phyloP scores from a whole-genome alignment of 1,140 invertebrate genomes.

The Rhagoletis zephyria region DNA sequence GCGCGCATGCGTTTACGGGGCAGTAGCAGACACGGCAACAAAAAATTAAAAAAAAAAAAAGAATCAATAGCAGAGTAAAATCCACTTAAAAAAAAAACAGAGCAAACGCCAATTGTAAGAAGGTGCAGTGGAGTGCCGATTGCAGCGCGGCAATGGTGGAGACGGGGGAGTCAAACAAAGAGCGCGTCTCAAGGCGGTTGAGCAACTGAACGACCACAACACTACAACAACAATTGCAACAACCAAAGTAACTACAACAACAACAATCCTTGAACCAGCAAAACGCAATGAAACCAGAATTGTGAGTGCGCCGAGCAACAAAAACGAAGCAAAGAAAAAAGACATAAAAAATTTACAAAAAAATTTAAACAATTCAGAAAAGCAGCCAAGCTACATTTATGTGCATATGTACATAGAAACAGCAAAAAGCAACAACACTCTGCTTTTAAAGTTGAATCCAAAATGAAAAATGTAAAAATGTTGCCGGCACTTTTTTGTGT shows the following conservation, averaged over 20 bases:
- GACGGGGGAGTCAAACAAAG: constrained; percentile 4
- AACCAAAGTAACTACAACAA: neutral
- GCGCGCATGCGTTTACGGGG: constrained; percentile 15
- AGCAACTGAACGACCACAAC: neutral
- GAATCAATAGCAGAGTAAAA: neutral
- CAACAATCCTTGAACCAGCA: constrained; percentile 11
- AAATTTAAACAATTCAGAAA: neutral
- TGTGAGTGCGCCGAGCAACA: neutral
- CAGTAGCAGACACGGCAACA: neutral
- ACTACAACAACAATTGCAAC: neutral
- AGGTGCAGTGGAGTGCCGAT: neutral
- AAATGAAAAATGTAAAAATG: constrained; percentile 12
- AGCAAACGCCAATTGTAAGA: neutral
- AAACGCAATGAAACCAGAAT: constrained; percentile 46
- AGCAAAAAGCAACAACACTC: neutral
- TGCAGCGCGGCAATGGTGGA: neutral
- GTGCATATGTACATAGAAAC: neutral
- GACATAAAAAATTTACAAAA: neutral
- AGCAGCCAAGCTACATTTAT: neutral
- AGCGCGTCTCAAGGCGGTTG: constrained; percentile 1
- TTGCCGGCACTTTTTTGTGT: neutral
- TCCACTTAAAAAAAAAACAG: neutral
- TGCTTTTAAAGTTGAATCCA: neutral
- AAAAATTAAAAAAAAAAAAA: neutral
- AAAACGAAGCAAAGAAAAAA: neutral